Base-by-base conservation (phyloP, 23 tunicate genomes). In the Trididemnum clinides region DNA sequence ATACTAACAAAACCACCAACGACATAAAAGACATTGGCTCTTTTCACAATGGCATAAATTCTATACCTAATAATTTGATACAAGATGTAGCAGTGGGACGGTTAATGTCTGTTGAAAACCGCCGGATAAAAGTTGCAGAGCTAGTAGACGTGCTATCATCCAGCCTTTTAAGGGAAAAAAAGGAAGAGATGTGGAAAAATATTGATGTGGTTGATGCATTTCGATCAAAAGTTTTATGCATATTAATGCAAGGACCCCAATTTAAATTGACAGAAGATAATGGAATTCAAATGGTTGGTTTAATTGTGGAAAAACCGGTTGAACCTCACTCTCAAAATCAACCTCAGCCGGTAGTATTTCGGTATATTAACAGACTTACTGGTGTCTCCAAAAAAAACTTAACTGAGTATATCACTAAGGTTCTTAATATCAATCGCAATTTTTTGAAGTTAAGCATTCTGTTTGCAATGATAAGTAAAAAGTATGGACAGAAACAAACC, bases 41-140 rank as follows among this genome's bases (percentile, higher is more conserved):
- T n/a, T n/a, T n/a, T n/a, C n/a, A n/a, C n/a, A n/a, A n/a, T n/a
- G n/a, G 15, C 37, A 66, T 66, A 4, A 4, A 29, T 4, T 66
- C 37, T 33, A 33, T 82, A 1, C 86, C 86, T 15, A 35, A 64
- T 35, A 28, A 64, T 28, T 37, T 82, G n/a, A 35, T 82, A 2
- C 86, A 82, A 82, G 86, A 82, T 38, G 86, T 82, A 1, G 63
- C 76, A 20, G 50, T 64, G 28, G 86, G 86, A 1, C 64, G 86
- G n/a, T 31, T 82, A 33, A 32, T 82, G 50, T 33, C 86, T 7
- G n/a, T 76, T 1, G 44, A 34, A 5, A 10, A 33, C 1, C 50
- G 37, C 32, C 33, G 37, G 37, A 82, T 82, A 76, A 34, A 28
- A 15, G 62, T 82, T 12, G 2, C 22, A 1, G 33, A 39, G 1